A percentile compares a stretch with the other conserved stretches of the same genome.
phyloP scores from a whole-genome alignment of 1,140 invertebrate genomes.

The Lepidotrigona ventralis region DNA sequence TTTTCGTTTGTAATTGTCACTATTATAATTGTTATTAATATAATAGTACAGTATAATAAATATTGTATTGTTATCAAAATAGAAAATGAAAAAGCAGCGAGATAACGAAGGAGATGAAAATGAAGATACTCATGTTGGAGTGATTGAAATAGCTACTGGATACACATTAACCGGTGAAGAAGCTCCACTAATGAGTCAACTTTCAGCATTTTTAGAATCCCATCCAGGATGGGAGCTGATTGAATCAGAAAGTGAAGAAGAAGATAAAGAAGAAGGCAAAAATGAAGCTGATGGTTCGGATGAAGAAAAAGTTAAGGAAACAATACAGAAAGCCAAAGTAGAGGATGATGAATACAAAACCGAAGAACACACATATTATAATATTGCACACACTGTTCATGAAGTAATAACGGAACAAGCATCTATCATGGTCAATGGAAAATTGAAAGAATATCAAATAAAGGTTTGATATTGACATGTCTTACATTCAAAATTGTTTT shows the following conservation, averaged over 20 bases:
- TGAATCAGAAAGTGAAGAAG: constrained; percentile 87
- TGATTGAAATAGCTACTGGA: constrained; percentile 93
- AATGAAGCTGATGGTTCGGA: constrained; percentile 83
- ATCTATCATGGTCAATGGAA: constrained; percentile 95
- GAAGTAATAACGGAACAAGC: constrained; percentile 97
- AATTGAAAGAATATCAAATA: constrained; percentile 97
- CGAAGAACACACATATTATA: constrained; percentile 93
- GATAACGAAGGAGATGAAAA: constrained; percentile 85
- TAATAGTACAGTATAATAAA: neutral
- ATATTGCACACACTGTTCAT: constrained; percentile 96
- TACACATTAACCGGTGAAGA: constrained; percentile 92
- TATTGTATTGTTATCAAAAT: constrained; percentile 1
- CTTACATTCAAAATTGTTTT: neutral
- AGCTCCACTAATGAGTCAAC: constrained; percentile 92
- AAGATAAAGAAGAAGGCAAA: constrained; percentile 85
- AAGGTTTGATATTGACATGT: constrained; percentile 82
- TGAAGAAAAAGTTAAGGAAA: constrained; percentile 85
- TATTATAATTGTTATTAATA: neutral
- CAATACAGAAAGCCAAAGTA: constrained; percentile 91
- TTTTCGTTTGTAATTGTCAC: neutral
- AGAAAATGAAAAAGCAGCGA: constrained; percentile 86
- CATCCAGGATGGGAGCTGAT: constrained; percentile 95
- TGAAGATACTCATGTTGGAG: constrained; percentile 89
- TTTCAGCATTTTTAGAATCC: constrained; percentile 90
- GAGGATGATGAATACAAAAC: constrained; percentile 97